Base-by-base conservation (phyloP, 1,140 invertebrate species). In the Limonius californicus region DNA sequence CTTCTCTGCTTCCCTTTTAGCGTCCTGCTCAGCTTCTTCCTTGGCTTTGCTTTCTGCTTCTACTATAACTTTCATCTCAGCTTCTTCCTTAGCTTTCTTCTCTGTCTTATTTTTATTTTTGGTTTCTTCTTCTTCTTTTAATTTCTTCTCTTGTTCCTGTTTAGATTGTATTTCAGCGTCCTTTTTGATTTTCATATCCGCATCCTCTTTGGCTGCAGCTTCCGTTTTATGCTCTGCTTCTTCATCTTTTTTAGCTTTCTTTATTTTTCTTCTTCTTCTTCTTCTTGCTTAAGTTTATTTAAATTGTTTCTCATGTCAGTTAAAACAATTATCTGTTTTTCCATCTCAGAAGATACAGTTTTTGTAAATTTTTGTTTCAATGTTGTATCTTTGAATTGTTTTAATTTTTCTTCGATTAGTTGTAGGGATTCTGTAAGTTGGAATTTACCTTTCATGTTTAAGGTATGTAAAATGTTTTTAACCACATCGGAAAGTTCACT, bases 11-110 rank as follows among this genome's bases (percentile, higher is more conserved):
- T 66, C 54, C 64, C 72, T 62, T 63, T 68, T 64, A 15, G 53
- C 63, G 68, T 69, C 63, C 50, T 63, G 63, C 19, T 63, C 58
- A 35, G 58, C 63, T 62, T 67, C 63, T 35, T 70, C 55, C 63
- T 70, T 50, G 39, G 65, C 62, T 63, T 65, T 59, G 47, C 67
- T 58, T 65, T 73, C 56, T 53, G 61, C 61, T 61, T 66, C 65
- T 62, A 65, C 54, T 64, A 69, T 65, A 60, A 65, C 62, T 65
- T 72, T 60, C 62, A 68, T 66, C 47, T 67, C 57, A 18, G 42
- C 21, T 54, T 68, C 54, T 54, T 65, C 62, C 60, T 69, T 65
- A 27, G 66, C 20, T 60, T 61, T 57, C 57, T 68, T 63, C 53
- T 56, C 54, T 8, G 39, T 54, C 64, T 62, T 62, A 59, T 53